These are phyloP conservation scores for Sinocyclocheilus rhinocerous DNA, from an alignment of 2,113 vertebrate species.

Conservation along the genomic window DNA sequence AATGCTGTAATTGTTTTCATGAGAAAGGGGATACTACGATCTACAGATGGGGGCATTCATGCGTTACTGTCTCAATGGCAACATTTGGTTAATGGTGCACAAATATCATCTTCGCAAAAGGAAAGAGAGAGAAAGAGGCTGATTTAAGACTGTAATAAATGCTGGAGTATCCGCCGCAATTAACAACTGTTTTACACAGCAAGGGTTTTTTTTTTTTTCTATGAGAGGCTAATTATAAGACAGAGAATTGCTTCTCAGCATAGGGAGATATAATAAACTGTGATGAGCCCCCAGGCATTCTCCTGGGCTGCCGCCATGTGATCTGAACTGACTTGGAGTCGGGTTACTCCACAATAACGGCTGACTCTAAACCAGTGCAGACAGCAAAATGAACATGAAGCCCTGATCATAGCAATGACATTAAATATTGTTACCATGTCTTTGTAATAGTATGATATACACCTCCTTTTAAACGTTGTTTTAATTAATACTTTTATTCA, in stretches of 20 bases:
- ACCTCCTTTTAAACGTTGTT: neutral
- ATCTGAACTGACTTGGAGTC: conserved; percentile 34
- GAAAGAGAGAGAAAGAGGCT: conserved; percentile 59
- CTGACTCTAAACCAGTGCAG: conserved; percentile 27
- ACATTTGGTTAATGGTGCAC: conserved; percentile 72
- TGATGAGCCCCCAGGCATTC: conserved; percentile 46
- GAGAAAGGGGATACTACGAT: conserved; percentile 14
- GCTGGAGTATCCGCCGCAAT: conserved; percentile 66
- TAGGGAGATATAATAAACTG: conserved; percentile 57
- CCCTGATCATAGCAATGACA: neutral
- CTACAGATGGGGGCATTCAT: conserved; percentile 36
- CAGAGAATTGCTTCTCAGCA: conserved; percentile 46
- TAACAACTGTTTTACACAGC: conserved; percentile 64
- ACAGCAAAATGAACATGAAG: neutral
- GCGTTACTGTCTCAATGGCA: conserved; percentile 45
- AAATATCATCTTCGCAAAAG: conserved; percentile 69
- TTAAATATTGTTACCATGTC: neutral
- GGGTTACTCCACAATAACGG: conserved; percentile 17
- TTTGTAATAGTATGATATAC: neutral
- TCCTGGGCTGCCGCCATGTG: conserved; percentile 31
- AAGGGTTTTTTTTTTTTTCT: conserved; percentile 48
- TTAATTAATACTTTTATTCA: neutral
- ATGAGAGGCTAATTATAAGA: conserved; percentile 59
- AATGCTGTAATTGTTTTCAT: conserved; percentile 50
- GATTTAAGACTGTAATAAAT: conserved; percentile 65